Conservation (phyloP, 2,888 invertebrate species). For the Saturnia pavonia region DNA sequence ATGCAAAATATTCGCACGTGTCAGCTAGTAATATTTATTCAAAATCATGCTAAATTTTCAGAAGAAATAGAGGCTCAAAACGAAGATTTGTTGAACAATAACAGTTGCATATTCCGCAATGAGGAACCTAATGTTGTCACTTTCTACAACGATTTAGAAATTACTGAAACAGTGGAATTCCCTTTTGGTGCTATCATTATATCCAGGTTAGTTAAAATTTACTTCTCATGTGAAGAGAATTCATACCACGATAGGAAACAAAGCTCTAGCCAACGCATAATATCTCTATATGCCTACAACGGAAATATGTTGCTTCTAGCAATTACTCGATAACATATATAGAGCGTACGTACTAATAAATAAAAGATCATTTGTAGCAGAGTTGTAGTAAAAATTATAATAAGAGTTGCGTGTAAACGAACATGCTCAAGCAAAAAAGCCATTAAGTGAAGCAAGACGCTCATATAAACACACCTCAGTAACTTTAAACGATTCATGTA, state of each 20-base stretch:
- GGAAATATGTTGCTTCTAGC: background rate
- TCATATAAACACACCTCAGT: background rate
- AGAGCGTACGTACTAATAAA: background rate
- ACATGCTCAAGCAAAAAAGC: background rate
- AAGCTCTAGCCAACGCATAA: no score
- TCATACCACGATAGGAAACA: no score
- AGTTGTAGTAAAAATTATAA: background rate
- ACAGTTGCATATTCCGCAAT: slow-evolving; percentile 88
- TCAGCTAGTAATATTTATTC: background rate
- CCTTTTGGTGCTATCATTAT: slow-evolving; percentile 87
- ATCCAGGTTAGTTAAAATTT: slow-evolving; percentile 72
- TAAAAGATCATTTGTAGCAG: background rate
- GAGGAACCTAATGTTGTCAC: slow-evolving; percentile 90
- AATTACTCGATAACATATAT: background rate
- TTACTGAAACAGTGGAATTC: slow-evolving; percentile 89
- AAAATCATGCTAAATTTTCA: slow-evolving; percentile 38
- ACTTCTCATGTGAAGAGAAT: background rate
- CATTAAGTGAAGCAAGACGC: background rate
- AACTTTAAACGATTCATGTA: background rate
- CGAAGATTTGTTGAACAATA: slow-evolving; percentile 82
- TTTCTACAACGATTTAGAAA: slow-evolving; percentile 90
- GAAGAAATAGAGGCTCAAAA: slow-evolving; percentile 74
- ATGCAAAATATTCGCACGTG: no score
- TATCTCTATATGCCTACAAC: background rate
- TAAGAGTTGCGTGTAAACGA: background rate